These are phyloP conservation scores for Gopherus flavomarginatus DNA, from an alignment of 2,113 vertebrate species.

Conservation along the genomic window DNA sequence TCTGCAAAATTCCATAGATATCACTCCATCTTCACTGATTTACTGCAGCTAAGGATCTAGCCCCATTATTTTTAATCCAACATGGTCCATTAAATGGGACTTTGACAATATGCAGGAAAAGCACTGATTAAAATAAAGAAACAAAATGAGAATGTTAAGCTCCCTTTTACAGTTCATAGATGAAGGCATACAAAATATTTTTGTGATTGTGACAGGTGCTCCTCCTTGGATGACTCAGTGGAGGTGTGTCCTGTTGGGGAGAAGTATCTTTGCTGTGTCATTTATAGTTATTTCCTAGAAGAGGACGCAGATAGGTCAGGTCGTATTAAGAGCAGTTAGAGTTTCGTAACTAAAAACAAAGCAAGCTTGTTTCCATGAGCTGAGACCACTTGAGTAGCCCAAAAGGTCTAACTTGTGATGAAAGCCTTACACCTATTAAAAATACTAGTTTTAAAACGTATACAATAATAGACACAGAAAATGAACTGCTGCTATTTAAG, in stretches of 20 bases:
- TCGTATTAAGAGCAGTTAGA: constrained; percentile 40
- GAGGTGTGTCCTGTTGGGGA: constrained; percentile 19
- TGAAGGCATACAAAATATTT: constrained; percentile 50
- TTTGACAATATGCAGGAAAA: neutral
- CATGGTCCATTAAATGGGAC: neutral
- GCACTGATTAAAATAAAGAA: constrained; percentile 18
- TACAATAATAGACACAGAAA: neutral
- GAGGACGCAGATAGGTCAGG: constrained; percentile 23
- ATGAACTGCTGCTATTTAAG: neutral
- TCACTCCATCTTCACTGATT: neutral
- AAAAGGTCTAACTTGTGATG: neutral
- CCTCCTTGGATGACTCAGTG: constrained; percentile 41
- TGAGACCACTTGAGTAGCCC: constrained; percentile 4
- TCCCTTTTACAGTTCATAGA: constrained; percentile 36
- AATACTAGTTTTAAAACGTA: neutral
- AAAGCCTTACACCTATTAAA: constrained; percentile 5
- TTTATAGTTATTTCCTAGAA: constrained; percentile 27
- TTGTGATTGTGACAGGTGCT: constrained; percentile 35
- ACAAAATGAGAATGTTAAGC: constrained; percentile 18
- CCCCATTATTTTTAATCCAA: neutral
- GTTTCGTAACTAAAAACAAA: constrained; percentile 55
- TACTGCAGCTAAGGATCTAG: neutral
- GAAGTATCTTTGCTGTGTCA: neutral
- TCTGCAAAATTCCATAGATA: neutral
- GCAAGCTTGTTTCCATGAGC: neutral